These are phyloP conservation scores for Drosophila aldrichi DNA, from an alignment of 2,888 invertebrate species.

Conservation along the genomic window DNA sequence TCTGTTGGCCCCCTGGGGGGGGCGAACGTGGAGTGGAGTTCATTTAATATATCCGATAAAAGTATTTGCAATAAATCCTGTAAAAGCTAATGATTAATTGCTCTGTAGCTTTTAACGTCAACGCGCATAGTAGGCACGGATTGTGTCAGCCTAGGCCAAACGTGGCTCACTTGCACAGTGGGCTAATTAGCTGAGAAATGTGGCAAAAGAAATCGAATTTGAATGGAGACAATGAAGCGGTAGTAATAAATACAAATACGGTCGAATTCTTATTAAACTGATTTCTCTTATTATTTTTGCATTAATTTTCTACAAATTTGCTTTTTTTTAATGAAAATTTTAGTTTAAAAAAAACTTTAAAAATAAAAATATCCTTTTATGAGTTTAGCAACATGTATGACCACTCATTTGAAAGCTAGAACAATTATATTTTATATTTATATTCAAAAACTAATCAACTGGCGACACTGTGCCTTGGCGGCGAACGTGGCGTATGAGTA, in stretches of 20 bases:
- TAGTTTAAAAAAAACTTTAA: too few species aligned
- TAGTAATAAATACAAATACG: too few species aligned
- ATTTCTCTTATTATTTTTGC: too few species aligned
- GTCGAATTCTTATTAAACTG: neutral
- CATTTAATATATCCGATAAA: conserved; percentile 82
- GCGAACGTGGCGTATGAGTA: conserved; percentile 77
- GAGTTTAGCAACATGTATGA: neutral
- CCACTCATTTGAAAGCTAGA: neutral
- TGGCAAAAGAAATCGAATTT: neutral
- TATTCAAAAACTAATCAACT: neutral
- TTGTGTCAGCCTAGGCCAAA: conserved; percentile 58
- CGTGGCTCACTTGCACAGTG: conserved; percentile 3
- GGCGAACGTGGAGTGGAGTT: conserved; percentile 66
- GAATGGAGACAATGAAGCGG: neutral
- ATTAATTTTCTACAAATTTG: too few species aligned
- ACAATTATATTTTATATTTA: rapidly evolving
- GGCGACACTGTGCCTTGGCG: conserved; percentile 12
- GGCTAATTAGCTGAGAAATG: neutral
- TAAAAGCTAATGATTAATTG: conserved; percentile 84
- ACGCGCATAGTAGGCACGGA: conserved; percentile 78
- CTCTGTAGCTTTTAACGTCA: conserved; percentile 78
- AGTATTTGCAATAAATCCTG: conserved; percentile 83
- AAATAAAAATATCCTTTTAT: too few species aligned
- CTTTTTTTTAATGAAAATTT: too few species aligned
- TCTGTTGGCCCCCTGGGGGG: conserved; percentile 50